Evolutionary conservation across 1,140 invertebrate species (phyloP).

Genomic region (Monomorium pharaonis): DNA sequence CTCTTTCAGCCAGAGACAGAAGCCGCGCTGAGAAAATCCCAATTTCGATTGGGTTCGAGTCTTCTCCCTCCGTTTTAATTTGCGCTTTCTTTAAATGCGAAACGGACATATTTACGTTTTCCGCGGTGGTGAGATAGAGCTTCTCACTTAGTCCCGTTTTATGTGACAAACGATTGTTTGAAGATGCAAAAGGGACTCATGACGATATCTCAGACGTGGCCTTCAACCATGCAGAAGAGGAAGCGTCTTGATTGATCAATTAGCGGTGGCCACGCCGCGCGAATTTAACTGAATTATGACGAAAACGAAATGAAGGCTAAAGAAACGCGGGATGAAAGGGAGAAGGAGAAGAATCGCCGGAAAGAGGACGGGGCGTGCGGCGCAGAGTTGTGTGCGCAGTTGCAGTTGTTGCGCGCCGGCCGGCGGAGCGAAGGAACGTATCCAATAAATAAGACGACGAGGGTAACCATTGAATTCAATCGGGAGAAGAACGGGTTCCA

Average conservation of each 20-base stretch:
- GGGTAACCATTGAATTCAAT: conserved; percentile 84
- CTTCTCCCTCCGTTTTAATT: not conserved
- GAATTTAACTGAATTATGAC: conserved; percentile 48
- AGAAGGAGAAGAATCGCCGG: not conserved
- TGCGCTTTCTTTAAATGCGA: not conserved
- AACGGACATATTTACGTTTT: not conserved
- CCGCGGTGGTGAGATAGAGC: not conserved
- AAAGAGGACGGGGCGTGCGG: too few species aligned
- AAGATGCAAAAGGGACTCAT: not conserved
- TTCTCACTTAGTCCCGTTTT: not conserved
- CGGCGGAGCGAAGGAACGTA: conserved; percentile 73
- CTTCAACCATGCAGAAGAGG: not conserved
- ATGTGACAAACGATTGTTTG: not conserved
- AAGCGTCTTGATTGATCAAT: conserved; percentile 40
- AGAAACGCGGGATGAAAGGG: not conserved
- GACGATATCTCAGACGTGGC: not conserved
- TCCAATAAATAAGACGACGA: conserved; percentile 83
- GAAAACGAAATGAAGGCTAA: conserved; percentile 3
- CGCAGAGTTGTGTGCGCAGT: conserved; percentile 63
- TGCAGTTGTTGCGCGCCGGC: conserved; percentile 69
- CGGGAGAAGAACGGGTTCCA: conserved; percentile 78
- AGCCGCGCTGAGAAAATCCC: conserved; percentile 21
- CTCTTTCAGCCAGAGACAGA: conserved; percentile 54
- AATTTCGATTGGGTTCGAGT: conserved; percentile 33
- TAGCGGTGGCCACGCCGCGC: not conserved